Evolutionary conservation across 2,113 vertebrate species (phyloP).

Genomic region (Melanostigma gelatinosum): DNA sequence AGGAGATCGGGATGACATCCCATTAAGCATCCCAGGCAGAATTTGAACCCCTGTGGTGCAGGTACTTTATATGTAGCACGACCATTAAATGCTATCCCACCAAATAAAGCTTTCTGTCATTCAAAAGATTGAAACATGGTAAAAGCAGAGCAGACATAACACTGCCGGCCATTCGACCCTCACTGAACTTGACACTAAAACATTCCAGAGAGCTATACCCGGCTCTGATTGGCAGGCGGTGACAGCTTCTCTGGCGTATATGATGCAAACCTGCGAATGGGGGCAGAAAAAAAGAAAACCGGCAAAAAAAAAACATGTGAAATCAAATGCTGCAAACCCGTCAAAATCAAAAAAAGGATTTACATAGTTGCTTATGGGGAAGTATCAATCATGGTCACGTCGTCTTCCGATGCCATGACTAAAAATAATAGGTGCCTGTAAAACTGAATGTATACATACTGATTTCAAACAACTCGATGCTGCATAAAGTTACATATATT

Average conservation of each 20-base stretch:
- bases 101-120: background rate
- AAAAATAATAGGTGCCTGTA: slow-evolving; percentile 37
- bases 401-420: slow-evolving; percentile 7
- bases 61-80: background rate
- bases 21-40: background rate
- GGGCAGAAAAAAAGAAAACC: slow-evolving; percentile 13
- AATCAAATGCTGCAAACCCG: slow-evolving; percentile 49
- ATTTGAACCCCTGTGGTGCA: background rate
- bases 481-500: background rate
- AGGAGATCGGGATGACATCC: background rate
- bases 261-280: slow-evolving; percentile 47
- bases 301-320: slow-evolving; percentile 42
- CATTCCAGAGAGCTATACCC: slow-evolving; percentile 23
- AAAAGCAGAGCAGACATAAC: background rate
- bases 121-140: background rate
- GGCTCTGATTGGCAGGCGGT: slow-evolving; percentile 51
- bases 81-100: background rate
- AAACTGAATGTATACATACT: background rate
- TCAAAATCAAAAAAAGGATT: slow-evolving; percentile 37
- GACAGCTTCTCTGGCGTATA: slow-evolving; percentile 57
- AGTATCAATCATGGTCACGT: slow-evolving; percentile 58
- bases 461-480: background rate
- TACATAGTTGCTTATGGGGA: slow-evolving; percentile 40
- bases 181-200: slow-evolving; percentile 33
- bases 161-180: slow-evolving; percentile 3